A percentile compares a stretch with the other conserved stretches of the same genome.
Evolutionary conservation across 2,797 vertebrate species (phyloP).

Genomic region (Falco cherrug): DNA sequence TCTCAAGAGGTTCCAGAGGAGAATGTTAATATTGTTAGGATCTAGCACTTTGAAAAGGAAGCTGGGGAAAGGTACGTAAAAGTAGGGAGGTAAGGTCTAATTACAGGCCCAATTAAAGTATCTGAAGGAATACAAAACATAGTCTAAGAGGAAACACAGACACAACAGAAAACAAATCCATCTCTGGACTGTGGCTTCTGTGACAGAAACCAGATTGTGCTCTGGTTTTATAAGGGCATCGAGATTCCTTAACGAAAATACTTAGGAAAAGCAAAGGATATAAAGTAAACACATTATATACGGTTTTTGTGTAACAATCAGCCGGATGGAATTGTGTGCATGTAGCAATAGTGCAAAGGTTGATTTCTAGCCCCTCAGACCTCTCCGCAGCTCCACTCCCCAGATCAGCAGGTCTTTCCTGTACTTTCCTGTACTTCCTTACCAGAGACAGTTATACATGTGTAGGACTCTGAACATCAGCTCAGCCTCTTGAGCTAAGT

Average conservation of each 20-base stretch:
- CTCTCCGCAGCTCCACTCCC: not conserved
- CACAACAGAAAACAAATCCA: not conserved
- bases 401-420: not conserved
- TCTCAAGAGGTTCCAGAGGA: slow-evolving; percentile 22
- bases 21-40: slow-evolving; percentile 51
- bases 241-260: slow-evolving; percentile 7
- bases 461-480: not conserved
- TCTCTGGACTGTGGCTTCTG: slow-evolving; percentile 14
- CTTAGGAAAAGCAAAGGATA: not conserved
- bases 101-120: slow-evolving; percentile 28
- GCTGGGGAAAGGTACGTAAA: not conserved
- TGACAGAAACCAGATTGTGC: slow-evolving; percentile 31
- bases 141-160: not conserved
- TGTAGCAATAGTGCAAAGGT: not conserved
- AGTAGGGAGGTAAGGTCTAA: not conserved
- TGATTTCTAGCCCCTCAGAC: not conserved
- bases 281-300: not conserved
- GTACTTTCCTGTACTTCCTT: not conserved
- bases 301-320: not conserved
- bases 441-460: not conserved
- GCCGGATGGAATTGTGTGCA: not conserved
- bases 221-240: slow-evolving; percentile 21
- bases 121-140: slow-evolving; percentile 11
- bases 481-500: not conserved
- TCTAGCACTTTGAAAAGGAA: not conserved